phyloP scores from a whole-genome alignment of 2,113 vertebrate species.

The Gambusia affinis region DNA sequence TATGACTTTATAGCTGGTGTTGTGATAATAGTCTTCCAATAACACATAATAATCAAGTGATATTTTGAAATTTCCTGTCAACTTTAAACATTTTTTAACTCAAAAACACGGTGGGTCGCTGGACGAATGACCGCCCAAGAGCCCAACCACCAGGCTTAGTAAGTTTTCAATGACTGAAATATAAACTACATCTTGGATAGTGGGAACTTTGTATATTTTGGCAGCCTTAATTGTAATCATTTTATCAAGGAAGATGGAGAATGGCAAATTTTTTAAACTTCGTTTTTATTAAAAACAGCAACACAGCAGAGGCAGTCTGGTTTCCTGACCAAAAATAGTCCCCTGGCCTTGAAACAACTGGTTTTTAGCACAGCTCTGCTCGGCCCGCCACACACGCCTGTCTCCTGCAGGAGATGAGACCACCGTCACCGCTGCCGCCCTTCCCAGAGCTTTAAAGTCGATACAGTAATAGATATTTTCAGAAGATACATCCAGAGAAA shows the following conservation, averaged over 20 bases:
- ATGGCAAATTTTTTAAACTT: neutral
- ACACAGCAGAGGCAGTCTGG: too few species aligned
- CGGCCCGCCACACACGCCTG: conserved; percentile 4
- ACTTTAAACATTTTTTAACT: too few species aligned
- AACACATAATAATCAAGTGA: too few species aligned
- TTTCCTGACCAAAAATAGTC: neutral
- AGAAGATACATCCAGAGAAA: conserved; percentile 47
- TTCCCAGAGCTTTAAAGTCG: conserved; percentile 1
- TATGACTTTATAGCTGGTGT: too few species aligned
- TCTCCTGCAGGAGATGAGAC: neutral
- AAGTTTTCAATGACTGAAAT: too few species aligned
- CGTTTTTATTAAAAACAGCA: neutral
- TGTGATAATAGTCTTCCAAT: too few species aligned
- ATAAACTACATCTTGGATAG: too few species aligned
- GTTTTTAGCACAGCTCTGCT: neutral
- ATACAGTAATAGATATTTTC: conserved; percentile 26
- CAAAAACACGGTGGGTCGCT: too few species aligned
- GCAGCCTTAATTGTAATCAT: neutral
- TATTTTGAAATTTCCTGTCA: too few species aligned
- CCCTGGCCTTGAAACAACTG: neutral
- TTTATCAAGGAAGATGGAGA: neutral
- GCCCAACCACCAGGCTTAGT: too few species aligned
- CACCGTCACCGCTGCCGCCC: neutral
- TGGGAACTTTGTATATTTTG: too few species aligned
- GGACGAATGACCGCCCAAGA: too few species aligned